Percentiles rank a stretch among this genome's conserved stretches.
Evolutionary conservation across 2,113 vertebrate genomes (phyloP).

Genomic region (Cryptomyrus ogoouensis): DNA sequence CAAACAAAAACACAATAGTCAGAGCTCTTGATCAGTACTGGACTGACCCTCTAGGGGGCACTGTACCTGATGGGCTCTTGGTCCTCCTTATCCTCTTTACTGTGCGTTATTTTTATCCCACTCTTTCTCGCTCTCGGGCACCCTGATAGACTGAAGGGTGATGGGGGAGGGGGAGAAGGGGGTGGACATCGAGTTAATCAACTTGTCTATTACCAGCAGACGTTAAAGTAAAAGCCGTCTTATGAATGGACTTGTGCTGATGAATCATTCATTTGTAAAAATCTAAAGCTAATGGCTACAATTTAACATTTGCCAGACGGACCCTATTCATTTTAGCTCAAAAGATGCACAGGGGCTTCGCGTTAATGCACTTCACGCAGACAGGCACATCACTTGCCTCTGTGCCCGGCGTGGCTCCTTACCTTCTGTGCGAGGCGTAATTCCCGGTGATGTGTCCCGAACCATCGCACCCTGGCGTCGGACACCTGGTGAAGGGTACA

Average conservation of each 20-base stretch:
- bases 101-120: slow-evolving; percentile 96
- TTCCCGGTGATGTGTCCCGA: slow-evolving; percentile 99
- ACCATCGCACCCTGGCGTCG: slow-evolving; percentile 95
- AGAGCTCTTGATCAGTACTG: neutral
- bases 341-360: neutral
- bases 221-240: neutral
- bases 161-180: neutral
- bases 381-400: neutral
- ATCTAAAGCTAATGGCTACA: neutral
- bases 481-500: slow-evolving; percentile 78
- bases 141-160: slow-evolving; percentile 85
- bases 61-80: slow-evolving; percentile 95
- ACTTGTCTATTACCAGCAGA: neutral
- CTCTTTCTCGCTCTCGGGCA: slow-evolving; percentile 96
- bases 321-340: neutral
- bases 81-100: slow-evolving; percentile 98
- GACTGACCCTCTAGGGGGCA: neutral
- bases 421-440: slow-evolving; percentile 98
- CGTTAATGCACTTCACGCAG: neutral
- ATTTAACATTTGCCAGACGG: neutral
- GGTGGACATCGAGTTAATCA: slow-evolving; percentile 29
- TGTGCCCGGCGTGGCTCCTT: slow-evolving; percentile 29
- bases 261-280: neutral
- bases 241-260: neutral
- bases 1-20: neutral